Percentiles rank a stretch among this genome's conserved stretches.
Conservation (phyloP, 1,140 invertebrate genomes). For the Papilio dardanus region DNA sequence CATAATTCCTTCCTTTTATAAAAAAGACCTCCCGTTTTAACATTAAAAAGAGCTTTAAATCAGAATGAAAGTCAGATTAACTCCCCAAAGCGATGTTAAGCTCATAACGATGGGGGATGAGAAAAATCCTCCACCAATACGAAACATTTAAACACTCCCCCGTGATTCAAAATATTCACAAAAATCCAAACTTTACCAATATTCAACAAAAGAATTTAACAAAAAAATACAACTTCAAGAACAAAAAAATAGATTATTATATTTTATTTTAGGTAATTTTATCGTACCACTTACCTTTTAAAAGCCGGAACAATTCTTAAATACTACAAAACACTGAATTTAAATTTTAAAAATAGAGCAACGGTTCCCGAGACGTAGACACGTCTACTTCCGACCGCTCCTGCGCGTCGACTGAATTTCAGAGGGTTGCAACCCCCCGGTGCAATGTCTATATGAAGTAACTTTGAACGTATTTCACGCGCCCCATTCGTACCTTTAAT, state of each 20-base stretch:
- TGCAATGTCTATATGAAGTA: slow-evolving; percentile 27
- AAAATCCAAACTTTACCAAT: slow-evolving; percentile 27
- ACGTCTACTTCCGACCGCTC: not conserved
- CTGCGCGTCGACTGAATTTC: slow-evolving; percentile 32
- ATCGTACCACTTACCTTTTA: not conserved
- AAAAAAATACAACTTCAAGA: not conserved
- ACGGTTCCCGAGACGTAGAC: not conserved
- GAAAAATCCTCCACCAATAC: slow-evolving; percentile 2
- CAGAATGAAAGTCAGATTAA: slow-evolving; percentile 37
- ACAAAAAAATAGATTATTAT: not conserved
- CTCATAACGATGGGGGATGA: slow-evolving; percentile 34
- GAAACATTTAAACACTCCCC: slow-evolving; percentile 25
- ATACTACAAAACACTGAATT: slow-evolving; percentile 25
- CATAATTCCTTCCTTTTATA: slow-evolving; percentile 7
- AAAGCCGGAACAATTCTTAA: not conserved
- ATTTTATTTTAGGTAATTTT: not conserved
- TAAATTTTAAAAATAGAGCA: slow-evolving; percentile 15
- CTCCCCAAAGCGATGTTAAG: slow-evolving; percentile 34
- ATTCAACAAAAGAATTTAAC: not conserved
- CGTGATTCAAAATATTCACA: slow-evolving; percentile 12
- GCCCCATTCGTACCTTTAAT: slow-evolving; percentile 6
- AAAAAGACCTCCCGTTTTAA: slow-evolving; percentile 13
- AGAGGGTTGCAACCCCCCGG: slow-evolving; percentile 30
- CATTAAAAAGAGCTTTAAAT: slow-evolving; percentile 33
- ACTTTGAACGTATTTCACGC: slow-evolving; percentile 2